phyloP scores from a whole-genome alignment of 2,113 vertebrate species.

The Oryzias celebensis region DNA sequence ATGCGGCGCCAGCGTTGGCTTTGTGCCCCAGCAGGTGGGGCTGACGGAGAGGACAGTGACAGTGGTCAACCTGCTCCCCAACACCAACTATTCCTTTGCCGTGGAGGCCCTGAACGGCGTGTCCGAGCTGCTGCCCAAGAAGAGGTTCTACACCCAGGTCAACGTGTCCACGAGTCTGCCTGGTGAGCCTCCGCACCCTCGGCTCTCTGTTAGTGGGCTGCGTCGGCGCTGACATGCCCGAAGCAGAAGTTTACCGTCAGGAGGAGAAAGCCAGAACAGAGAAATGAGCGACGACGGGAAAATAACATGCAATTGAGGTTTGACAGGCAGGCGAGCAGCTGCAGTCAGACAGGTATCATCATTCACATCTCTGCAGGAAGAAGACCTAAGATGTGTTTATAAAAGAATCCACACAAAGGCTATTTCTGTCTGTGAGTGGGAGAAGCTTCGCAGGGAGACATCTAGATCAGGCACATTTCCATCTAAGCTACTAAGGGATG shows the following conservation, averaged over 20 bases:
- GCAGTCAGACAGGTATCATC: slow-evolving; percentile 35
- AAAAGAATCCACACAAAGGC: slow-evolving; percentile 6
- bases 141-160: slow-evolving; percentile 83
- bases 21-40: slow-evolving; percentile 89
- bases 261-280: not conserved
- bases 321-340: slow-evolving; percentile 28
- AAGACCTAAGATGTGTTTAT: slow-evolving; percentile 12
- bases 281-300: not conserved
- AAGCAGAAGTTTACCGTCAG: not conserved
- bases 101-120: slow-evolving; percentile 91
- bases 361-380: slow-evolving; percentile 33
- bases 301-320: slow-evolving; percentile 4
- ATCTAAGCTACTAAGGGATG: slow-evolving; percentile 55
- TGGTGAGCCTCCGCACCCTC: slow-evolving; percentile 72
- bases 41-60: slow-evolving; percentile 86
- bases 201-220: too few relatives aligned
- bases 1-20: slow-evolving; percentile 85
- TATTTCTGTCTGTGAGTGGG: slow-evolving; percentile 31
- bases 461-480: slow-evolving; percentile 52
- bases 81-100: slow-evolving; percentile 88
- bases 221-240: not conserved
- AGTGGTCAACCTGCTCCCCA: slow-evolving; percentile 88
- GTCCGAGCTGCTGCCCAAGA: slow-evolving; percentile 80
- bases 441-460: slow-evolving; percentile 20
- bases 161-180: slow-evolving; percentile 84